A percentile compares a stretch with the other conserved stretches of the same genome.
phyloP scores from a whole-genome alignment of 2,888 invertebrate genomes.

The Pammene aurita region DNA sequence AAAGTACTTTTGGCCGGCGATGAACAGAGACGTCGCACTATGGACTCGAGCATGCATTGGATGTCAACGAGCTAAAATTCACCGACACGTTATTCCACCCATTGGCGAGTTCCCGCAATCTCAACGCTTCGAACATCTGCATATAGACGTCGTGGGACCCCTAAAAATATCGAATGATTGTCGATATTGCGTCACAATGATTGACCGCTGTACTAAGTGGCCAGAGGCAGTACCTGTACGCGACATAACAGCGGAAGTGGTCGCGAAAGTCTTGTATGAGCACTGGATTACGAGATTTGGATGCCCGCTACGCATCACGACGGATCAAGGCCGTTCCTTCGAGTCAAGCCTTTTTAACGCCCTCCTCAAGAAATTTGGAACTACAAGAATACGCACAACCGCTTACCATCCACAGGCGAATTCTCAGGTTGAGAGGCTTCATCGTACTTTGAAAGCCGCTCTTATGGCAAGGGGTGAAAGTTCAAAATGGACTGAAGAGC shows the following conservation, averaged over 20 bases:
- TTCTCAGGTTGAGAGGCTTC: no score
- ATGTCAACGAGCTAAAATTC: slow-evolving; percentile 14
- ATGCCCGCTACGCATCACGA: slow-evolving; percentile 33
- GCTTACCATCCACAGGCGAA: no score
- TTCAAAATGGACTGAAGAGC: no score
- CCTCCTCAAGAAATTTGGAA: no score
- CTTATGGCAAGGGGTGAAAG: no score
- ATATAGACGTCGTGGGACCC: slow-evolving; percentile 50
- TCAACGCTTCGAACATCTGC: slow-evolving; percentile 24
- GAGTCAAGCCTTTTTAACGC: slow-evolving; percentile 41
- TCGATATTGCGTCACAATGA: slow-evolving; percentile 48
- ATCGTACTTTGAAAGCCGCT: no score
- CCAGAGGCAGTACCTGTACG: slow-evolving; percentile 53
- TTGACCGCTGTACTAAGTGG: slow-evolving; percentile 57
- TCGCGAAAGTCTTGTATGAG: slow-evolving; percentile 11
- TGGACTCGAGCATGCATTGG: not conserved
- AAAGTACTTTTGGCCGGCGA: slow-evolving; percentile 4
- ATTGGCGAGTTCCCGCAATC: slow-evolving; percentile 2
- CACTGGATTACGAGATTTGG: slow-evolving; percentile 21
- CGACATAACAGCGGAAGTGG: slow-evolving; percentile 48
- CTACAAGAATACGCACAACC: no score
- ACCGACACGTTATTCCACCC: slow-evolving; percentile 2
- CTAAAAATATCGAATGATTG: slow-evolving; percentile 44
- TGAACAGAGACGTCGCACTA: slow-evolving; percentile 5
- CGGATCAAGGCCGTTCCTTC: slow-evolving; percentile 45